Evolutionary conservation across 2,113 vertebrate genomes (phyloP), one percentile per base, ranked within the genome.

Genomic region (Andinoacara biseriatus): DNA sequence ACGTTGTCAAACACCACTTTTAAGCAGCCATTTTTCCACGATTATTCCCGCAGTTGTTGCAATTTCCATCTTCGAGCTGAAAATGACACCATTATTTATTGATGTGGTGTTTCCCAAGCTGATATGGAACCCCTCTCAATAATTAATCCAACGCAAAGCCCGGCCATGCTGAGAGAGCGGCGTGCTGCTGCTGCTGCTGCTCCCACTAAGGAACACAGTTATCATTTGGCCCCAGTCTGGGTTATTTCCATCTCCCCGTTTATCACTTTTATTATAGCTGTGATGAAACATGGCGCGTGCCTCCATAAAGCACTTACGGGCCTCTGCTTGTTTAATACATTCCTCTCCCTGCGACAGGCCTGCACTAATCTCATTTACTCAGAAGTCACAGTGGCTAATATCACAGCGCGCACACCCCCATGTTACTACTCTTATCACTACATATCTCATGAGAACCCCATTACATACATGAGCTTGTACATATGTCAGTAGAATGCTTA

Each of bases 1-100:
- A 43, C 59, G 22, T 59, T 15, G 17, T 43, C 9, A 3, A 85
- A 38, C 58, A 58, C 54, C 35, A 60, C 14, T 26, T 46, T 82
- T 46, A 75, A 82, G 24, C 79, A 38, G 26, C 72, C 79, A 83
- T 74, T 67, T 84, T 89, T 92, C 31, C 40, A 87, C 56, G 75
- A 81, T 57, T 74, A 22, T 78, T 90, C 20, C 5, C 83, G 83
- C 62, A 56, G 85, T 87, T 92, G 87, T 84, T 90, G 84, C 79
- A 85, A 84, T 92, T 92, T 91, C 81, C 69, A 88, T 90, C 56
- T 59, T 81, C 58, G 38, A 74, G 59, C 83, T 90, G 87, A 90
- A 94, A 92, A 89, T 89, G 90, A 92, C 89, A 88, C 74, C 77
- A 95, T 95, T 72, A 90, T 84, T 94, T 95, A 95, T 95, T 95